These are phyloP conservation scores for Meiosimyza platycephala DNA, from an alignment of 2,888 invertebrate species.

Conservation along the genomic window DNA sequence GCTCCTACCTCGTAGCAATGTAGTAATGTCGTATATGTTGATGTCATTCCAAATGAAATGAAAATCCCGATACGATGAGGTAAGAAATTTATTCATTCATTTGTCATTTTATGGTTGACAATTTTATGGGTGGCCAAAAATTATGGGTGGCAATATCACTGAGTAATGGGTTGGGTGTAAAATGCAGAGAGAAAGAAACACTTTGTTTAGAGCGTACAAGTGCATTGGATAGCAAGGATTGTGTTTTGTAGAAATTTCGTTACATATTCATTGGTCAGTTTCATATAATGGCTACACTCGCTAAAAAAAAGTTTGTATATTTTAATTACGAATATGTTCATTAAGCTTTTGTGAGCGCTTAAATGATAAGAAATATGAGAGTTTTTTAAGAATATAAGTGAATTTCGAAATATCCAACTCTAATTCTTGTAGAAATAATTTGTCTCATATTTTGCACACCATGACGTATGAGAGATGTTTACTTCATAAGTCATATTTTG, in stretches of 20 bases:
- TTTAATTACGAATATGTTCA: too few relatives aligned
- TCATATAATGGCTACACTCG: not conserved
- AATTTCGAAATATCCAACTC: too few relatives aligned
- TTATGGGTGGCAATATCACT: not conserved
- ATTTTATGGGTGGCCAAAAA: conserved; percentile 1
- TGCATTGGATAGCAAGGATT: too few relatives aligned
- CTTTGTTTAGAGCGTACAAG: not conserved
- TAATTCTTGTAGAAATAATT: too few relatives aligned
- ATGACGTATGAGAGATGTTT: too few relatives aligned
- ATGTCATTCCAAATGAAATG: not conserved
- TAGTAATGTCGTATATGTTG: not conserved
- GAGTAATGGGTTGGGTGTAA: not conserved
- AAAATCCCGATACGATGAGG: not conserved
- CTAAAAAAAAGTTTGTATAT: too few relatives aligned
- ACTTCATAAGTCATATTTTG: too few relatives aligned
- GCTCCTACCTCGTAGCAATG: conserved; percentile 11
- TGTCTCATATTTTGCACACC: too few relatives aligned
- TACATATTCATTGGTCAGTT: not conserved
- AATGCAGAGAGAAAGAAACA: not conserved
- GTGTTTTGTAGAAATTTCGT: not conserved
- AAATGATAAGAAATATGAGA: too few relatives aligned
- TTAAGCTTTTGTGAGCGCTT: too few relatives aligned
- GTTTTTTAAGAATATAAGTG: too few relatives aligned
- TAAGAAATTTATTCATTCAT: conserved; percentile 24
- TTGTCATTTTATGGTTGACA: conserved; percentile 33